These are phyloP conservation scores for Campylorhamphus procurvoides DNA, from an alignment of 2,113 vertebrate genomes.

Conservation along the genomic window DNA sequence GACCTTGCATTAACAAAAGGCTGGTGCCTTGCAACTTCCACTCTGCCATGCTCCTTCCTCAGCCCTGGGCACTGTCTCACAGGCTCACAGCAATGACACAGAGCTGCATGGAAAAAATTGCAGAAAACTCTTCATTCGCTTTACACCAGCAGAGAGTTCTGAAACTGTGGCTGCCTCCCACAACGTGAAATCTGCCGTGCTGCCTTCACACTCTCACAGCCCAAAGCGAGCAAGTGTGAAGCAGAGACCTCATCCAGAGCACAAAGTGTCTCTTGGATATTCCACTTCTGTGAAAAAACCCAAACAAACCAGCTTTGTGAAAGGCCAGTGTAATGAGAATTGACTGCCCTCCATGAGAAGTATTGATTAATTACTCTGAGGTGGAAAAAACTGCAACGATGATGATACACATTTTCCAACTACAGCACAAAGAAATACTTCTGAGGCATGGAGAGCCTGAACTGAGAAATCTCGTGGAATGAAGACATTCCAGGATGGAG, in stretches of 20 bases:
- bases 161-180: neutral
- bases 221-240: neutral
- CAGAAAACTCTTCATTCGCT: neutral
- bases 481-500: neutral
- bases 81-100: neutral
- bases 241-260: neutral
- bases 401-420: neutral
- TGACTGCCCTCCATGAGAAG: conserved; percentile 23
- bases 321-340: conserved; percentile 18
- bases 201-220: neutral
- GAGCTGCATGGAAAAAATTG: neutral
- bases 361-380: conserved; percentile 35
- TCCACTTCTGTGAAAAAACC: neutral
- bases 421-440: neutral
- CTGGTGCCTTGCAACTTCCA: neutral
- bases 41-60: neutral
- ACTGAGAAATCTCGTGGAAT: neutral
- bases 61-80: neutral
- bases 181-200: neutral
- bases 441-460: neutral
- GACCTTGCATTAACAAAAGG: neutral
- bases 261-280: neutral
- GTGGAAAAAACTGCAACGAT: neutral
- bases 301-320: neutral
- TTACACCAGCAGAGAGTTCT: neutral